These are phyloP conservation scores for Imbricaverruca yamaguchii DNA, from an alignment of 2,888 invertebrate species.

Conservation along the genomic window DNA sequence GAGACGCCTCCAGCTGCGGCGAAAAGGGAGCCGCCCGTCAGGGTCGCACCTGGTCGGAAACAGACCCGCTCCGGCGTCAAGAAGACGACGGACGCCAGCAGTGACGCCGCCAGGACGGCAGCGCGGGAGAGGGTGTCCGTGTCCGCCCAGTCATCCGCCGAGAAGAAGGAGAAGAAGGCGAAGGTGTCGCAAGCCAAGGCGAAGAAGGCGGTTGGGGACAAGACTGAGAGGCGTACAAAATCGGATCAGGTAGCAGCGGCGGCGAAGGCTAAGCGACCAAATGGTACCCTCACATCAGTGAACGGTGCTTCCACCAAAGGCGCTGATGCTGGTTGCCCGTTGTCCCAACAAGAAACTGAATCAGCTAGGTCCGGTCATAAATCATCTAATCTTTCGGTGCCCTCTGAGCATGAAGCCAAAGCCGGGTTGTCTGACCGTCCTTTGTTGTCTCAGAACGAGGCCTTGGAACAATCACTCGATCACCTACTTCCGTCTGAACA, in stretches of 20 bases:
- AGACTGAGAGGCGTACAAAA: no score
- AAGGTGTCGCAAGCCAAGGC: not conserved
- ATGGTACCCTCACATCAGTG: no score
- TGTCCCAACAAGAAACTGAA: no score
- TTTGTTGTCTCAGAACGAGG: not conserved
- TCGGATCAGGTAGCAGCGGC: no score
- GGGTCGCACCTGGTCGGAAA: no score
- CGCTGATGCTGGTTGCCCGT: no score
- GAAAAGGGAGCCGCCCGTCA: not conserved
- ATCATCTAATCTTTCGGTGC: not conserved
- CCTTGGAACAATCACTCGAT: not conserved
- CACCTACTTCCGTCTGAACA: not conserved
- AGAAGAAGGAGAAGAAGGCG: not conserved
- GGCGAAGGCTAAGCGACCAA: no score
- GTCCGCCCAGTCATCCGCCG: not conserved
- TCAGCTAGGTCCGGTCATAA: no score
- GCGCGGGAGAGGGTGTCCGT: not conserved
- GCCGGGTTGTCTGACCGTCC: not conserved
- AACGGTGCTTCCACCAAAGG: no score
- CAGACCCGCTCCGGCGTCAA: no score
- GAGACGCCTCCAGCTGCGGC: not conserved
- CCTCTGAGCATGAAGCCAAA: not conserved
- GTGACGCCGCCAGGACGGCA: not conserved
- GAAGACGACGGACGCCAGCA: no score
- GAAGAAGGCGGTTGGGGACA: not conserved